These are phyloP conservation scores for Netelia melanura DNA, from an alignment of 2,888 invertebrate genomes.

Conservation along the genomic window DNA sequence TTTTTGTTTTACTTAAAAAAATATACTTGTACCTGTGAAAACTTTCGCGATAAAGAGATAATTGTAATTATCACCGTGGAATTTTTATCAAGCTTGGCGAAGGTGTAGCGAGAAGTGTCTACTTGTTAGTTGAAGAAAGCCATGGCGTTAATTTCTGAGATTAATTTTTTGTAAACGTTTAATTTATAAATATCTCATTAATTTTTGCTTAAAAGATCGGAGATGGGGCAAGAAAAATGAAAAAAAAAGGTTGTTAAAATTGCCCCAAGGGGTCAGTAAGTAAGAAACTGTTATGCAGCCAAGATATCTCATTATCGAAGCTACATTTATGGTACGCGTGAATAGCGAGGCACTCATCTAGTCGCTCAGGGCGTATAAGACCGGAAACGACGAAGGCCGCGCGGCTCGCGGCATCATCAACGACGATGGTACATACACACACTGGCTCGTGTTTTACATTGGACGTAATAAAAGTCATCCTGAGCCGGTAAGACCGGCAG, in stretches of 20 bases:
- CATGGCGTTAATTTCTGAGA: no score
- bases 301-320: not conserved
- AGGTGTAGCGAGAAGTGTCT: no score
- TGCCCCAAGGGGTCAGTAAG: not conserved
- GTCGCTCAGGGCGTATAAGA: constrained; percentile 58
- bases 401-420: constrained; percentile 62
- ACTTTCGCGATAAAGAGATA: constrained; percentile 15
- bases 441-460: constrained; percentile 52
- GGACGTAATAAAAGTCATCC: constrained; percentile 34
- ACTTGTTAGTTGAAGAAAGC: no score
- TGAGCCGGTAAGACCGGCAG: constrained; percentile 26
- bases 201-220: not conserved
- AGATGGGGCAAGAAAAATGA: constrained; percentile 8
- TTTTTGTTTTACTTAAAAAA: not conserved
- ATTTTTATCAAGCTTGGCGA: not conserved
- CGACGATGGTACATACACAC: constrained; percentile 44
- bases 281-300: not conserved
- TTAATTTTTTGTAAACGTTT: not conserved
- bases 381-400: constrained; percentile 77
- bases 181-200: not conserved
- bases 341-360: constrained; percentile 34
- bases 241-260: not conserved
- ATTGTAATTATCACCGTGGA: constrained; percentile 29
- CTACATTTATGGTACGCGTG: not conserved
- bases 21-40: not conserved